A percentile compares a stretch with the other conserved stretches of the same genome.
phyloP scores from a whole-genome alignment of 1,140 invertebrate genomes.

The Charaxes varanes region DNA sequence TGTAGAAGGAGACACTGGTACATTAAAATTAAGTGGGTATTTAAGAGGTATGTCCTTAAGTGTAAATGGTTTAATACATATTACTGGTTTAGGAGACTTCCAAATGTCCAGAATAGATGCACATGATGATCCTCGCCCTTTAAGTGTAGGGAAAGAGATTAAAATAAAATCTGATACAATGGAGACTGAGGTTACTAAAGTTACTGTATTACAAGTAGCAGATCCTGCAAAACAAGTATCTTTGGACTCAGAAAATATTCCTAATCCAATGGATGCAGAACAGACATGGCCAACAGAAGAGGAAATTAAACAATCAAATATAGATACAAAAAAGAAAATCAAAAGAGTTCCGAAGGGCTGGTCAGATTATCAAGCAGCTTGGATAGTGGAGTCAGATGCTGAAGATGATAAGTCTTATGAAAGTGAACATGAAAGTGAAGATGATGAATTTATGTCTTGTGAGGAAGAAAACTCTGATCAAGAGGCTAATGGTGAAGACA shows the following conservation, averaged over 20 bases:
- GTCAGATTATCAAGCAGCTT: conserved; percentile 97
- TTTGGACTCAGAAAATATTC: conserved; percentile 85
- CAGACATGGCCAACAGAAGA: conserved; percentile 97
- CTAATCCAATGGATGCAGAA: conserved; percentile 95
- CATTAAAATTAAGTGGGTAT: conserved; percentile 89
- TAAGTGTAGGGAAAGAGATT: conserved; percentile 74
- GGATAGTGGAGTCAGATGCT: conserved; percentile 83
- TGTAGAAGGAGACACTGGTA: conserved; percentile 77
- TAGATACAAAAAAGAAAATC: conserved; percentile 79
- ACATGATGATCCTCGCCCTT: conserved; percentile 82
- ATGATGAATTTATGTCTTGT: conserved; percentile 77
- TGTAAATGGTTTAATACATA: conserved; percentile 92
- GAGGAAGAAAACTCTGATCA: conserved; percentile 78
- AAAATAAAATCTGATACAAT: conserved; percentile 43
- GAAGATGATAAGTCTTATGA: conserved; percentile 62
- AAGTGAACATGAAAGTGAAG: conserved; percentile 40
- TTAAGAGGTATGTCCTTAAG: conserved; percentile 86
- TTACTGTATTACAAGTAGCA: conserved; percentile 77
- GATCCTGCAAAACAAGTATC: conserved; percentile 84
- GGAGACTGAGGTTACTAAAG: conserved; percentile 49
- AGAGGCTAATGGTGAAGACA: conserved; percentile 74
- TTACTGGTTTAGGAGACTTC: conserved; percentile 93
- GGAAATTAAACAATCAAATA: conserved; percentile 85
- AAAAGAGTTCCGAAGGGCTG: conserved; percentile 95
- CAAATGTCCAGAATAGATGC: conserved; percentile 90